Percentiles rank a stretch among this genome's conserved stretches.
phyloP scores from a whole-genome alignment of 2,113 vertebrate genomes.

The Irena cyanogastra region DNA sequence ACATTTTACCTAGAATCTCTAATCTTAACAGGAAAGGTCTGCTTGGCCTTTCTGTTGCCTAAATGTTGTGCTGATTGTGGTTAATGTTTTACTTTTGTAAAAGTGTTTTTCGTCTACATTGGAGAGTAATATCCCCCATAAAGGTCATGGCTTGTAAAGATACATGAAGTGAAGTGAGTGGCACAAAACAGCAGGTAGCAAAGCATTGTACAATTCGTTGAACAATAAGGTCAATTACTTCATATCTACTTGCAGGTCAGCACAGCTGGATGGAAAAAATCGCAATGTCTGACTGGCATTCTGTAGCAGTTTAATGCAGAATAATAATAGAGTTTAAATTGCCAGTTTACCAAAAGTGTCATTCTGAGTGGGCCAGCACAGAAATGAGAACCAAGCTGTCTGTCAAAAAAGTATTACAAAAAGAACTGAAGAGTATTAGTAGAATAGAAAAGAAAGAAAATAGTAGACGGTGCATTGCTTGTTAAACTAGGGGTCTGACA shows the following conservation, averaged over 20 bases:
- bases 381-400: conserved; percentile 19
- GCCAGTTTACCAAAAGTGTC: conserved; percentile 28
- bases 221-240: conserved; percentile 74
- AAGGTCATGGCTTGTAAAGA: conserved; percentile 59
- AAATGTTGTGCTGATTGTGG: neutral
- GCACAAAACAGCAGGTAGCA: conserved; percentile 64
- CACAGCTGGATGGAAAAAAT: conserved; percentile 69
- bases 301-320: conserved; percentile 38
- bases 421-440: neutral
- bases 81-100: conserved; percentile 38
- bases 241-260: conserved; percentile 54
- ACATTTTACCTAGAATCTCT: neutral
- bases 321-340: conserved; percentile 63
- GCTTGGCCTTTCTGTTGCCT: neutral
- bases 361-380: conserved; percentile 5
- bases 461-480: neutral
- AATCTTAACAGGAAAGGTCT: neutral
- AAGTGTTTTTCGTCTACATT: neutral
- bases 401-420: neutral
- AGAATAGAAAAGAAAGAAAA: neutral
- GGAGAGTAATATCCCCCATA: conserved; percentile 33
- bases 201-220: conserved; percentile 52
- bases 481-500: neutral
- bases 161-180: conserved; percentile 48
- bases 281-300: conserved; percentile 50